These are phyloP conservation scores for Alligator mississippiensis DNA, from an alignment of 2,113 vertebrate species.

Conservation along the genomic window DNA sequence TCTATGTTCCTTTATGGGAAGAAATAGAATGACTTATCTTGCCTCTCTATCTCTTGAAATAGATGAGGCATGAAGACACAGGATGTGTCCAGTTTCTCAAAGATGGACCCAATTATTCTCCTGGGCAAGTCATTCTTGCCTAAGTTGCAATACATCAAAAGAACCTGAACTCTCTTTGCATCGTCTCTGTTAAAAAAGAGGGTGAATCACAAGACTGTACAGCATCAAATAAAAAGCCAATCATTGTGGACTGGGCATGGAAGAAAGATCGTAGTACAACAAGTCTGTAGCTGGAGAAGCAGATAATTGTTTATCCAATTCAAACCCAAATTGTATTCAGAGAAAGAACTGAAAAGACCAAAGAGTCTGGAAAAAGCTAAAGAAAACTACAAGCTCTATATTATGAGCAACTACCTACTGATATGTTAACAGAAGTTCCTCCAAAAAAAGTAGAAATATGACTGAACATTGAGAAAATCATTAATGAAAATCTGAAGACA, in stretches of 20 bases:
- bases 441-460: neutral
- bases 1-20: slow-evolving; percentile 14
- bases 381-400: neutral
- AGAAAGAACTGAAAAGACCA: neutral
- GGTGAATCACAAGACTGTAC: neutral
- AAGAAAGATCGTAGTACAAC: neutral
- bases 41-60: neutral
- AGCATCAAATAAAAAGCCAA: neutral
- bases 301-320: neutral
- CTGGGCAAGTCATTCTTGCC: neutral
- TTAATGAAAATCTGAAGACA: neutral
- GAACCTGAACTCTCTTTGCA: neutral
- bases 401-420: neutral
- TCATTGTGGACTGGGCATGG: neutral
- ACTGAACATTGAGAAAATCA: neutral
- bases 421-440: neutral
- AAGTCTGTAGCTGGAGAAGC: neutral
- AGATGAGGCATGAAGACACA: neutral
- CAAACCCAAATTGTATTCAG: neutral
- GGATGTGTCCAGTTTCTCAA: neutral
- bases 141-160: neutral
- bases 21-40: neutral
- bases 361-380: neutral
- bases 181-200: neutral
- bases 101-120: neutral